These are phyloP conservation scores for Piezodorus guildinii DNA, from an alignment of 1,140 invertebrate genomes.

Conservation along the genomic window DNA sequence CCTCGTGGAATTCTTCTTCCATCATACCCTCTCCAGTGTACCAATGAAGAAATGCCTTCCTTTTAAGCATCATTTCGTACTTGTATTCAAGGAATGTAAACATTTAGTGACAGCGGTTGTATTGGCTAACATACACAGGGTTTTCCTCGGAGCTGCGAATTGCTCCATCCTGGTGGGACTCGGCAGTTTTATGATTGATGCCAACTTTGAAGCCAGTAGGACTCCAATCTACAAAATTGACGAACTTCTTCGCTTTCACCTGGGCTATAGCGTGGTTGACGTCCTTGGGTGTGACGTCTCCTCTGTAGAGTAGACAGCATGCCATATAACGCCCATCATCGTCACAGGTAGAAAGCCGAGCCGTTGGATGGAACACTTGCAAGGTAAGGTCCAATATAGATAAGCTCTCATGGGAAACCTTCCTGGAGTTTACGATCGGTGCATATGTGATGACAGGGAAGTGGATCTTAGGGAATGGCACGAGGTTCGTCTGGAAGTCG, in stretches of 20 bases:
- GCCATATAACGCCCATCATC: constrained; percentile 43
- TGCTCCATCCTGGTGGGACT: constrained; percentile 45
- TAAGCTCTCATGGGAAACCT: constrained; percentile 43
- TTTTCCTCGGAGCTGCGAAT: constrained; percentile 40
- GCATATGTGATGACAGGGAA: constrained; percentile 46
- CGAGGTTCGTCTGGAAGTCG: constrained; percentile 56
- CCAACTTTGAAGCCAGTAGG: constrained; percentile 39
- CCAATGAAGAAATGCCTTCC: constrained; percentile 47
- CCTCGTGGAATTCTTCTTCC: constrained; percentile 51
- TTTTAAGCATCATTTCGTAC: constrained; percentile 42
- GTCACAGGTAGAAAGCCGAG: constrained; percentile 47
- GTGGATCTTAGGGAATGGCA: constrained; percentile 41
- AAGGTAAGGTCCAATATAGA: constrained; percentile 36
- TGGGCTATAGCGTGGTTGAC: constrained; percentile 41
- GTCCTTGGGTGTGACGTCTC: constrained; percentile 47
- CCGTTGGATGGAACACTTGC: constrained; percentile 34
- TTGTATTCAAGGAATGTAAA: constrained; percentile 47
- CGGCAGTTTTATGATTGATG: constrained; percentile 37
- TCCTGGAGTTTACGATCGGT: constrained; percentile 40
- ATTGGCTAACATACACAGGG: constrained; percentile 47
- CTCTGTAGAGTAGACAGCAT: constrained; percentile 44
- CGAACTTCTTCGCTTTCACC: constrained; percentile 41
- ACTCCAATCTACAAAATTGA: constrained; percentile 47
- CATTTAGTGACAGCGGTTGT: constrained; percentile 49
- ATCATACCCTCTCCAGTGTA: constrained; percentile 53